Percentiles rank a stretch among this genome's conserved stretches.
Conservation (phyloP, 2,113 vertebrate species). For the Pygoscelis antarcticus region DNA sequence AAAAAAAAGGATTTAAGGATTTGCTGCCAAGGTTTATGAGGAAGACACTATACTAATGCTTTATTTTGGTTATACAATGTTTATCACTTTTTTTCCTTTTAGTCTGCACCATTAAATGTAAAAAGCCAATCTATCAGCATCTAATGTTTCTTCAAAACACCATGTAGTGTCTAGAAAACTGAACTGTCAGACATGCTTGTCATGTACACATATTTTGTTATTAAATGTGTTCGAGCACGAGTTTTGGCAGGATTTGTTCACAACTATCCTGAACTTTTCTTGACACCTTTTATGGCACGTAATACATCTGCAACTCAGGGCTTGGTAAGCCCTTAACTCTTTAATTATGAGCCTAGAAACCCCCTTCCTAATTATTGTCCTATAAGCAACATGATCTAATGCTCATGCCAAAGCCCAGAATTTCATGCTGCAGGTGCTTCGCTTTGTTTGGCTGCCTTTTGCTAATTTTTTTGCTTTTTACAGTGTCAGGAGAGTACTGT, state of each 20-base stretch:
- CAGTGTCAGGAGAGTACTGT: background rate
- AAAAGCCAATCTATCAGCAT: conserved; percentile 65
- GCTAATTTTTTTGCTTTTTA: background rate
- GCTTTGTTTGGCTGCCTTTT: background rate
- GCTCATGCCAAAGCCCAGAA: conserved; percentile 35
- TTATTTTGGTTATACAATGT: background rate
- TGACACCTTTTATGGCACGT: conserved; percentile 79
- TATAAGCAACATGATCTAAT: conserved; percentile 21
- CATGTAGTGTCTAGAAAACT: conserved; percentile 64
- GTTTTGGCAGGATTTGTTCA: conserved; percentile 74
- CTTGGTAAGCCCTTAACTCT: conserved; percentile 65
- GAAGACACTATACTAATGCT: background rate
- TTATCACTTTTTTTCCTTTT: conserved; percentile 22
- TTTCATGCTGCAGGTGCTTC: conserved; percentile 20
- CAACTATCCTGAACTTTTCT: conserved; percentile 80
- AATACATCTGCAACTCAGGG: conserved; percentile 52
- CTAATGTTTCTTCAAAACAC: conserved; percentile 69
- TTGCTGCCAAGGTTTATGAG: background rate
- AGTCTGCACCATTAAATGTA: conserved; percentile 55
- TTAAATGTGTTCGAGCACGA: conserved; percentile 82
- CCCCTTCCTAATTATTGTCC: conserved; percentile 54
- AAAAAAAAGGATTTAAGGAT: background rate
- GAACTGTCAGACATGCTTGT: conserved; percentile 75
- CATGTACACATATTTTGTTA: conserved; percentile 74
- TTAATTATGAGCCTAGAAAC: conserved; percentile 58